A percentile compares a stretch with the other conserved stretches of the same genome.
Evolutionary conservation across 2,888 invertebrate genomes (phyloP).

Genomic region (Shargacucullia verbasci): DNA sequence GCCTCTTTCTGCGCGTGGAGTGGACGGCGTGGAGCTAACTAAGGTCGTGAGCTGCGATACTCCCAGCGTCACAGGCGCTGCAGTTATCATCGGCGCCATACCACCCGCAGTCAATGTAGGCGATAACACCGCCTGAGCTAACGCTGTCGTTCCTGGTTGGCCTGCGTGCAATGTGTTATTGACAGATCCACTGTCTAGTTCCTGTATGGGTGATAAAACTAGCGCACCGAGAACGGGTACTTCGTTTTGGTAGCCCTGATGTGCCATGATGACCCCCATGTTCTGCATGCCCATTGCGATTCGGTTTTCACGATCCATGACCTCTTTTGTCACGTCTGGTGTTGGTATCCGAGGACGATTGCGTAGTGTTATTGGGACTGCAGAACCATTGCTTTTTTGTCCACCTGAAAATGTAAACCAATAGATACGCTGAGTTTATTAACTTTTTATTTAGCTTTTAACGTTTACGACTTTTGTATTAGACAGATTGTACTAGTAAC

Average conservation of each 20-base stretch:
- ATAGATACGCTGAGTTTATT: neutral
- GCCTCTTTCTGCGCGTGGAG: conserved; percentile 72
- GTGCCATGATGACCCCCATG: conserved; percentile 92
- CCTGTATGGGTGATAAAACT: conserved; percentile 95
- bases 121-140: conserved; percentile 94
- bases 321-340: conserved; percentile 95
- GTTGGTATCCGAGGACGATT: conserved; percentile 96
- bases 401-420: conserved; percentile 85
- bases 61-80: conserved; percentile 87
- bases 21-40: conserved; percentile 87
- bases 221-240: conserved; percentile 93
- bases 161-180: conserved; percentile 93
- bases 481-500: no score
- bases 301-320: conserved; percentile 92
- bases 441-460: no score
- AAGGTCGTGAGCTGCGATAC: conserved; percentile 89
- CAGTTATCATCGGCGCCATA: conserved; percentile 78
- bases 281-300: conserved; percentile 87
- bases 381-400: conserved; percentile 92
- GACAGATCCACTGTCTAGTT: conserved; percentile 93
- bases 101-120: conserved; percentile 80
- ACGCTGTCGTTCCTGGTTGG: conserved; percentile 92
- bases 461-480: no score
- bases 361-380: conserved; percentile 91
- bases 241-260: conserved; percentile 90